phyloP scores from a whole-genome alignment of 2,888 invertebrate species.

The Physocephala rufipes region DNA sequence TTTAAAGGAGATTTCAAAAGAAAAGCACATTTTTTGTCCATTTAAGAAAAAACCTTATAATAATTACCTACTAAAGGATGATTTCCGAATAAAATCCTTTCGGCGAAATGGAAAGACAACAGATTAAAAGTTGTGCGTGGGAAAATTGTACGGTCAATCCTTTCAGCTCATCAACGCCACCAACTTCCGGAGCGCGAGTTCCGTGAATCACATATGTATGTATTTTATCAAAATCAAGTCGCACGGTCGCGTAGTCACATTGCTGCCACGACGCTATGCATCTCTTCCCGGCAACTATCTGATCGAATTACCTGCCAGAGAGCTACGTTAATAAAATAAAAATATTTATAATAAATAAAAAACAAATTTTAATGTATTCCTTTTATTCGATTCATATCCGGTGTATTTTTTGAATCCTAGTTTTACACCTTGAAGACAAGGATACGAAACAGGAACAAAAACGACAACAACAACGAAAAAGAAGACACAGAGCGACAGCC shows the following conservation, averaged over 20 bases:
- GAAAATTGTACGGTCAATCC: constrained; percentile 46
- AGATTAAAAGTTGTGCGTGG: constrained; percentile 39
- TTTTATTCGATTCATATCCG: constrained; percentile 16
- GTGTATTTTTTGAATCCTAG: constrained; percentile 25
- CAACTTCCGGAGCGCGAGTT: constrained; percentile 30
- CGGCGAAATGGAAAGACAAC: constrained; percentile 10
- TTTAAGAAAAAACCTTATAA: too few species aligned
- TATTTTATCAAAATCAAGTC: constrained; percentile 24
- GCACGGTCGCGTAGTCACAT: constrained; percentile 7
- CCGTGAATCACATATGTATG: constrained; percentile 10
- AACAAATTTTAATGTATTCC: not conserved
- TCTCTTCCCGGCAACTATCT: constrained; percentile 1
- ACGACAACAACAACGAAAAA: constrained; percentile 2
- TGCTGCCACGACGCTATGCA: not conserved
- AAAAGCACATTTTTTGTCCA: too few species aligned
- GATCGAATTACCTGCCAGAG: constrained; percentile 25
- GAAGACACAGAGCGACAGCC: not conserved
- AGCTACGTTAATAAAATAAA: constrained; percentile 14
- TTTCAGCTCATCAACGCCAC: constrained; percentile 25
- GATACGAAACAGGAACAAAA: constrained; percentile 3
- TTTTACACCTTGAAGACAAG: constrained; percentile 33
- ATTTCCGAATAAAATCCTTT: not conserved
- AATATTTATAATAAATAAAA: not conserved
- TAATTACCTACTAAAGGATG: not conserved
- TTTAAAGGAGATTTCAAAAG: too few species aligned